phyloP scores from a whole-genome alignment of 2,797 vertebrate species.

The Erpetoichthys calabaricus region DNA sequence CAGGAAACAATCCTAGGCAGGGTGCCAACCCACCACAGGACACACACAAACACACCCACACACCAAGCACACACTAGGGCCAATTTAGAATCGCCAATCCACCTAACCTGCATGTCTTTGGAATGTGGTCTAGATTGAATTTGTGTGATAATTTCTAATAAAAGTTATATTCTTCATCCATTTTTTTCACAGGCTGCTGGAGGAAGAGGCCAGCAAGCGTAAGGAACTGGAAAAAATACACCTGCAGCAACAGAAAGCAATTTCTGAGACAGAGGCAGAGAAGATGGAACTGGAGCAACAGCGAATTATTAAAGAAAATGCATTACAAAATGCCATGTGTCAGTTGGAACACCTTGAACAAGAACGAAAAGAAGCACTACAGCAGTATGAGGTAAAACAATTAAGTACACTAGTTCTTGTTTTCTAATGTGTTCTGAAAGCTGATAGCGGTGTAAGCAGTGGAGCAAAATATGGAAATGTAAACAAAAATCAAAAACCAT shows the following conservation, averaged over 20 bases:
- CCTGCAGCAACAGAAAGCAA: conserved; percentile 71
- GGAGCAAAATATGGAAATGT: too few species aligned
- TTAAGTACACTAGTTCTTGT: not conserved
- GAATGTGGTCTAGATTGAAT: too few species aligned
- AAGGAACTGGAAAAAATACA: conserved; percentile 78
- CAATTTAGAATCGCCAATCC: too few species aligned
- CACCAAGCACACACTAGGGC: too few species aligned
- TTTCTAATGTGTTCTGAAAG: too few species aligned
- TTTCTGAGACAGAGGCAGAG: conserved; percentile 79
- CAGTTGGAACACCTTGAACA: conserved; percentile 73
- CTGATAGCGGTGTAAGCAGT: too few species aligned
- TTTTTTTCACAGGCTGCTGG: conserved; percentile 58
- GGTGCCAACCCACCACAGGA: too few species aligned
- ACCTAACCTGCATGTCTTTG: too few species aligned
- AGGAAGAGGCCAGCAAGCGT: conserved; percentile 80
- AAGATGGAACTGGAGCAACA: conserved; percentile 81
- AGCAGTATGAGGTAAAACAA: conserved; percentile 77
- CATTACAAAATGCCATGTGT: conserved; percentile 72
- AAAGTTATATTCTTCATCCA: not conserved
- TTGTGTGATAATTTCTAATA: too few species aligned
- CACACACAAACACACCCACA: too few species aligned
- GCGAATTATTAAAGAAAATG: conserved; percentile 63
- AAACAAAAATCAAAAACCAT: too few species aligned
- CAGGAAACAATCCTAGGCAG: too few species aligned
- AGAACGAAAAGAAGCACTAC: conserved; percentile 70